A percentile compares a stretch with the other conserved stretches of the same genome.
Evolutionary conservation across 1,140 invertebrate species (phyloP).

Genomic region (Nymphalis io): DNA sequence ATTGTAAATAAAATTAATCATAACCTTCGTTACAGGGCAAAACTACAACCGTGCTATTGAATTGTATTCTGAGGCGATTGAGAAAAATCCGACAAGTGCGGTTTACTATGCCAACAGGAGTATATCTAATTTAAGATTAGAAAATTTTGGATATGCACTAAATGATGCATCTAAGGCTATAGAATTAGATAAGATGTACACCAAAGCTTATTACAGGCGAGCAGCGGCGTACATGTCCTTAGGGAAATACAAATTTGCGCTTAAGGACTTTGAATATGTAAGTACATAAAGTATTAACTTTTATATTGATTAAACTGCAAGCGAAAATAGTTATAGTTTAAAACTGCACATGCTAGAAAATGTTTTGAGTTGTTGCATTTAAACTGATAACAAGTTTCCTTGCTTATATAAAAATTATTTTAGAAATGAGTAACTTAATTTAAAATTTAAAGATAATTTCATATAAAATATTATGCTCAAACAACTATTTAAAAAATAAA

Average conservation of each 20-base stretch:
- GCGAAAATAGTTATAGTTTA: neutral
- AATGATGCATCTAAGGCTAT: conserved; percentile 95
- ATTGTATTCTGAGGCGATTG: conserved; percentile 95
- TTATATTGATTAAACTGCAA: neutral
- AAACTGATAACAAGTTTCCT: neutral
- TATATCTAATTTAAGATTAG: conserved; percentile 95
- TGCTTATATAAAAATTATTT: neutral
- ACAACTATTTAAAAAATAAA: too few relatives aligned
- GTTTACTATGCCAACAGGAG: conserved; percentile 96
- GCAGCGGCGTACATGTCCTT: conserved; percentile 98
- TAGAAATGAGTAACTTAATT: too few relatives aligned
- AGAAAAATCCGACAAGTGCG: conserved; percentile 90
- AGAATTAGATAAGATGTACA: conserved; percentile 92
- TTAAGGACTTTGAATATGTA: conserved; percentile 98
- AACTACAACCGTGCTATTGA: conserved; percentile 94
- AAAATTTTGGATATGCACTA: conserved; percentile 96
- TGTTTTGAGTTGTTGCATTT: neutral
- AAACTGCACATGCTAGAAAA: neutral
- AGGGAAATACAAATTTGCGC: conserved; percentile 97
- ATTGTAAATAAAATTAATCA: conserved; percentile 32
- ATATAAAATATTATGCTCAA: too few relatives aligned
- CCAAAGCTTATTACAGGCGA: conserved; percentile 97
- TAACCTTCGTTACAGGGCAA: conserved; percentile 87
- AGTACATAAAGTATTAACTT: conserved; percentile 52
- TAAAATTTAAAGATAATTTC: too few relatives aligned